phyloP scores from a whole-genome alignment of 1,140 invertebrate genomes.

The Lethrus apterus region DNA sequence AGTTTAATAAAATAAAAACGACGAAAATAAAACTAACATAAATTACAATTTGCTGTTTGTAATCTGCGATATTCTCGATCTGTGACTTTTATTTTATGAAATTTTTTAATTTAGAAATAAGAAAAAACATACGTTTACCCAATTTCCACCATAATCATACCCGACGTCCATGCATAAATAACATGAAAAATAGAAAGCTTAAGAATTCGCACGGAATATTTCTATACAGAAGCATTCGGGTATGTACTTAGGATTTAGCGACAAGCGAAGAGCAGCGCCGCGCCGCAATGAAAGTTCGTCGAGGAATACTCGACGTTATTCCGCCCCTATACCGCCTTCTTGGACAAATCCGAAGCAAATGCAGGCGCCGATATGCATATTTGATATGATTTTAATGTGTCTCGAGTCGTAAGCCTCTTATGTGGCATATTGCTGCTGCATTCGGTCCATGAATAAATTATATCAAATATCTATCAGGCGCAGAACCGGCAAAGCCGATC shows the following conservation, averaged over 20 bases:
- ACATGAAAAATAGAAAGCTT: too few relatives aligned
- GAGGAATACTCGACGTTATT: too few relatives aligned
- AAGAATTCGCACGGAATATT: too few relatives aligned
- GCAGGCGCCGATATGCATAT: constrained; percentile 41
- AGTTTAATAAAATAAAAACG: too few relatives aligned
- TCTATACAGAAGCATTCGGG: not conserved
- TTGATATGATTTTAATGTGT: constrained; percentile 45
- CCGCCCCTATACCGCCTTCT: constrained; percentile 1
- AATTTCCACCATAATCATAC: too few relatives aligned
- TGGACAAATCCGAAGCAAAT: constrained; percentile 36
- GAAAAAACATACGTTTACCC: too few relatives aligned
- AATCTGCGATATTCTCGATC: too few relatives aligned
- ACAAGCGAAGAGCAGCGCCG: not conserved
- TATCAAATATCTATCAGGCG: constrained; percentile 43
- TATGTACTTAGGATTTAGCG: not conserved
- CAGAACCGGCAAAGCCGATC: constrained; percentile 35
- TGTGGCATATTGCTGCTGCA: constrained; percentile 38
- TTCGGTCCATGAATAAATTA: constrained; percentile 42
- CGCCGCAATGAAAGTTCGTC: not conserved
- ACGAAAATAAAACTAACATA: too few relatives aligned
- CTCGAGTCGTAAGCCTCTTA: constrained; percentile 43
- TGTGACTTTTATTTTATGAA: too few relatives aligned
- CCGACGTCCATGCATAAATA: not conserved
- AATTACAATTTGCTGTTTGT: too few relatives aligned
- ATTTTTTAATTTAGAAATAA: too few relatives aligned